Evolutionary conservation across 2,797 vertebrate genomes (phyloP), one percentile per base, ranked within the genome.

Genomic region (Parotocinclus haroldoi): DNA sequence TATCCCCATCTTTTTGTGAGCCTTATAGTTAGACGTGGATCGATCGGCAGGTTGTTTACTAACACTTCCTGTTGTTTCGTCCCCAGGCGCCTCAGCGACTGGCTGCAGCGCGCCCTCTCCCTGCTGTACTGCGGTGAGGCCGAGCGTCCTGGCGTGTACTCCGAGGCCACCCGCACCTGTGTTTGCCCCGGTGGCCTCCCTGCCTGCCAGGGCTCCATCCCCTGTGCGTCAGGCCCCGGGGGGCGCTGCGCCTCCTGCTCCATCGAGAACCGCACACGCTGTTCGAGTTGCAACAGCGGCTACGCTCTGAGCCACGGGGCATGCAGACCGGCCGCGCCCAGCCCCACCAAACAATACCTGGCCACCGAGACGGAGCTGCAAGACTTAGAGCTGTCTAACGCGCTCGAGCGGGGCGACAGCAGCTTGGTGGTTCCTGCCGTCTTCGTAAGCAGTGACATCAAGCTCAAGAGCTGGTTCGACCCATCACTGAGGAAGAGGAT

Each of bases 371-470:
- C 93, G 0, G 89, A 99, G 83, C 84, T 98, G 66, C 94, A 93
- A 58, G 96, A 99, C 75, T 85, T 93, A 56, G 96, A 99, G 79
- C 85, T 98, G 80, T 92, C 82, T 9, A 95, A 92, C 71, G 76
- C 98, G 64, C 69, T 99, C 42, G 93, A 93, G 88, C 92, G 92
- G 63, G 86, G 89, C 0, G 95, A 98, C 79, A 71, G 90, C 0
- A 85, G 92, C 17, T 90, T 99, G 7, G 83, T 92, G 14, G 89
- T 96, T 18, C 93, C 95, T 0, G 95, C 89, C 7, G 91, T 96
- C 9, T 99, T 98, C 38, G 94, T 99, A 84, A 99, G 96, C 89
- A 98, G 95, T 0, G 96, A 99, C 66, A 91, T 99, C 89, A 92
- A 91, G 1, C 86, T 98, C 16, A 96, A 96, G 73, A 93, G 92